Evolutionary conservation across 1,140 invertebrate species (phyloP), one percentile per base, ranked within the genome.

Genomic region (Aphaenogaster rudis): DNA sequence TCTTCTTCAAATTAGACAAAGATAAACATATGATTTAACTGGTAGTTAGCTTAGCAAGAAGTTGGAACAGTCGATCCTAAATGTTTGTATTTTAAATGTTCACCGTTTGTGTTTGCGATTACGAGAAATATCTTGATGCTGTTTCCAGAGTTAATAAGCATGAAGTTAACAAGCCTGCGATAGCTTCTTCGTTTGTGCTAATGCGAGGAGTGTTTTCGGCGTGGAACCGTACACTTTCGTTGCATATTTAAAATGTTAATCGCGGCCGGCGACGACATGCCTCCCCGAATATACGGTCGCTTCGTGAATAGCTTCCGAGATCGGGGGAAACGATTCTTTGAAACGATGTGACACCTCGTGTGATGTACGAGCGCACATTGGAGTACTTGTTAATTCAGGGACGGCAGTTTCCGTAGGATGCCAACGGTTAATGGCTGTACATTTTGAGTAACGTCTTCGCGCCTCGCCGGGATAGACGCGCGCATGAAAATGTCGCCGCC

Each of bases 371-470:
- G 93, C 94, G 91, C 94, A 92, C 93, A 94, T 88, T 90, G 91
- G 48, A 93, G 93, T 94, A 94, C 93, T 95, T 94, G 93, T 94
- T 94, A 93, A 95, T 95, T 94, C 94, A 93, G 91, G 88, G 86
- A 88, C 93, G 90, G 91, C 91, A 94, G 94, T 94, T 84, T 94
- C 93, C 94, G 92, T 94, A 92, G 91, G 89, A 93, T 92, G 91
- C 93, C 91, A 89, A 90, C 90, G 90, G 90, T 93, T 93, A 94
- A 94, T 94, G 93, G 91, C 90, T 93, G 90, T 92, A 93, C 93
- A 92, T 93, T 94, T 93, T 91, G 88, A 94, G 90, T 92, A 92
- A 94, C 92, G 89, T 91, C 90, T 94, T 93, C 86, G 86, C 91
- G 86, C 84, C 89, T 85, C 67, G 77, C 52, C 57, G 57, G 76